Conservation (phyloP, 2,113 vertebrate species). For the Callopanchax toddi region DNA sequence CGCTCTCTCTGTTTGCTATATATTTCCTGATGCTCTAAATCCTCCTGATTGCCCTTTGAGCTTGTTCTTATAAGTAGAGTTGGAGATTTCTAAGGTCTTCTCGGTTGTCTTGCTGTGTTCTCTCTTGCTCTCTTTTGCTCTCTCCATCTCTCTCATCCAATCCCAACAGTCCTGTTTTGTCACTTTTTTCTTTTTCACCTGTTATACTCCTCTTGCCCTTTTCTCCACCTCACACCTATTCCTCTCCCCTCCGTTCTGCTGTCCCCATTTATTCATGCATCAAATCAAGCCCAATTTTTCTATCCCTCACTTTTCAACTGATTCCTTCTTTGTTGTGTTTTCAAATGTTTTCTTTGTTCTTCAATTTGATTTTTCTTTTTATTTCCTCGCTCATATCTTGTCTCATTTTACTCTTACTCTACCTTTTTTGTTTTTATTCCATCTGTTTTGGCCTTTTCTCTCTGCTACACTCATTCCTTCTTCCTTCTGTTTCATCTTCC, state of each 20-base stretch:
- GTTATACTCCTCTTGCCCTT: slow-evolving; percentile 11
- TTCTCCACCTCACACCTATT: slow-evolving; percentile 32
- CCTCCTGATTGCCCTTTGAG: slow-evolving; percentile 52
- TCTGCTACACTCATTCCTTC: slow-evolving; percentile 22
- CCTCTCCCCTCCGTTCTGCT: slow-evolving; percentile 9
- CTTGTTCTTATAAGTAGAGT: slow-evolving; percentile 60
- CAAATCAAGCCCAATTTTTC: slow-evolving; percentile 56
- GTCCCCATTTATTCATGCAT: slow-evolving; percentile 35
- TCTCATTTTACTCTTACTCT: slow-evolving; percentile 27
- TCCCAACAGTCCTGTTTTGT: slow-evolving; percentile 37
- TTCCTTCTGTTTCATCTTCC: slow-evolving; percentile 32
- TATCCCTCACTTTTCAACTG: slow-evolving; percentile 43
- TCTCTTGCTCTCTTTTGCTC: too few relatives aligned
- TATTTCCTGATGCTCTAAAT: slow-evolving; percentile 58
- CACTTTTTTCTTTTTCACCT: slow-evolving; percentile 41
- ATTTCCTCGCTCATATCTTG: slow-evolving; percentile 12
- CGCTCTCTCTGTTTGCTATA: slow-evolving; percentile 32
- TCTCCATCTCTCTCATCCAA: neutral
- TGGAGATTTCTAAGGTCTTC: slow-evolving; percentile 28
- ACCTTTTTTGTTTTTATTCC: slow-evolving; percentile 18
- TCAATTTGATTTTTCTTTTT: slow-evolving; percentile 20
- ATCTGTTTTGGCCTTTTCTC: slow-evolving; percentile 16
- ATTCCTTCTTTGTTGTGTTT: slow-evolving; percentile 17
- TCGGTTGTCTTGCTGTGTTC: too few relatives aligned
- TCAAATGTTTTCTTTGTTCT: slow-evolving; percentile 12